Conservation (phyloP, 2,113 vertebrate genomes). For the Microcebus tavaratra region DNA sequence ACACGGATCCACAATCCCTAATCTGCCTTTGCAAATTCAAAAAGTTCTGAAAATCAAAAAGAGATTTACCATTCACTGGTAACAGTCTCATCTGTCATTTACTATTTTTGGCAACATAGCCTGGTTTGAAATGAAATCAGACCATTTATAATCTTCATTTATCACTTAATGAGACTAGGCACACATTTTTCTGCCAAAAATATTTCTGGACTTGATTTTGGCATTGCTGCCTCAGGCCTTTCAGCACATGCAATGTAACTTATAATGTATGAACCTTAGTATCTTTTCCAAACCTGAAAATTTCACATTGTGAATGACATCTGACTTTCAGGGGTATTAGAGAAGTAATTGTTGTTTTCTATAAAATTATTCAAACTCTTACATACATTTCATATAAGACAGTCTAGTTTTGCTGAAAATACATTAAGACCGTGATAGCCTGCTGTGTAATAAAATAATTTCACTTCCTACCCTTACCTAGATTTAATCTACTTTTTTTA, state of each 20-base stretch:
- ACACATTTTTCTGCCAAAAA: not conserved
- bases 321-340: not conserved
- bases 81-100: not conserved
- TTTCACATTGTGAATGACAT: not conserved
- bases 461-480: not conserved
- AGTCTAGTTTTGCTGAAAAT: not conserved
- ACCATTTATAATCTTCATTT: not conserved
- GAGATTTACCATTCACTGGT: not conserved
- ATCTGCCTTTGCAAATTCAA: not conserved
- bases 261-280: not conserved
- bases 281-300: not conserved
- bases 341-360: not conserved
- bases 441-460: conserved; percentile 32
- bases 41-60: not conserved
- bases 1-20: too few relatives aligned
- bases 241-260: not conserved
- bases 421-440: not conserved
- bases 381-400: not conserved
- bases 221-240: not conserved
- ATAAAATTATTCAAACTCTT: not conserved
- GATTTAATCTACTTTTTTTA: not conserved
- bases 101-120: not conserved
- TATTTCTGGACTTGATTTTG: not conserved
- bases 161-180: not conserved
- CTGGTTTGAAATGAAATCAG: not conserved